These are phyloP conservation scores for Romanogobio albipinnatus DNA, from an alignment of 2,113 vertebrate genomes.

Conservation along the genomic window DNA sequence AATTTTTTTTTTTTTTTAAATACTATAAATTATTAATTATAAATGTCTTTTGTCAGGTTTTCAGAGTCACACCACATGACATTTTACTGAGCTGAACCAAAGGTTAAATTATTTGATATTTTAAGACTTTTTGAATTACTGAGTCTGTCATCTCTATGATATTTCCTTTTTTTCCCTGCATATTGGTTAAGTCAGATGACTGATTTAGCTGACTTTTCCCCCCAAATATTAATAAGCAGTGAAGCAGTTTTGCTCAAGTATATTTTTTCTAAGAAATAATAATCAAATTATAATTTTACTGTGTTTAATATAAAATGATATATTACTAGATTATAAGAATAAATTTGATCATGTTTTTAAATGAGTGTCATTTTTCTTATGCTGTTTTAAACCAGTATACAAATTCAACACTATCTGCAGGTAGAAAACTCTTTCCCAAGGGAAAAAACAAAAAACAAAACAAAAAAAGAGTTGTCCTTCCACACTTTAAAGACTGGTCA, in stretches of 20 bases:
- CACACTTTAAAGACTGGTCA: conserved; percentile 51
- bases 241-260: background rate
- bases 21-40: background rate
- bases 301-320: no score
- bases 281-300: no score
- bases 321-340: background rate
- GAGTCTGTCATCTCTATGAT: background rate
- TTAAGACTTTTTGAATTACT: no score
- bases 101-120: no score
- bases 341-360: background rate
- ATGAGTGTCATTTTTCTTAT: background rate
- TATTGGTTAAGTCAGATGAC: background rate
- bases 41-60: background rate
- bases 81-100: background rate
- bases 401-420: background rate
- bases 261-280: no score
- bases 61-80: background rate
- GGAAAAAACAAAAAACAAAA: no score
- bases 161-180: background rate
- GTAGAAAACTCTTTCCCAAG: conserved; percentile 8
- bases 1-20: no score
- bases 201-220: background rate
- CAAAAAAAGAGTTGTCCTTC: conserved; percentile 31
- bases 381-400: background rate
- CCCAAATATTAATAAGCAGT: background rate